phyloP scores from a whole-genome alignment of 1,140 invertebrate genomes.

The Bradysia coprophila region DNA sequence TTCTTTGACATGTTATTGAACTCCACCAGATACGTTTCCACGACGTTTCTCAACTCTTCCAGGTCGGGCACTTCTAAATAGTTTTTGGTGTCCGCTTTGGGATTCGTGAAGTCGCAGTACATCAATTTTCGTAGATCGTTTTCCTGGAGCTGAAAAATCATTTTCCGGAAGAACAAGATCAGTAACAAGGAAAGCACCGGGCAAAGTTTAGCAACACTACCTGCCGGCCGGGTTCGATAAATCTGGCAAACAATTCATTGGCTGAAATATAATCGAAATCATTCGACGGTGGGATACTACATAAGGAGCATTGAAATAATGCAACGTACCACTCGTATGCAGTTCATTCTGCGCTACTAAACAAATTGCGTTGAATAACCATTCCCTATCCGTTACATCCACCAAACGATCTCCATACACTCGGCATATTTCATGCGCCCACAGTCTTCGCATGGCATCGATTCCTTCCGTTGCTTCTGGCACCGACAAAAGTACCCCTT shows the following conservation, averaged over 20 bases:
- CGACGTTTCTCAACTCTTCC: conserved; percentile 62
- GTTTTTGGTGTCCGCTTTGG: conserved; percentile 72
- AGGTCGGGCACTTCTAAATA: conserved; percentile 81
- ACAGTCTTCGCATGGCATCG: conserved; percentile 75
- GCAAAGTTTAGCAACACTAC: background rate
- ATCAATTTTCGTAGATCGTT: conserved; percentile 66
- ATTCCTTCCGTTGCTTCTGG: conserved; percentile 81
- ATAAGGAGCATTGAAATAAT: too few relatives aligned
- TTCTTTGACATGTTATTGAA: conserved; percentile 95
- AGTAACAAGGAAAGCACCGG: background rate
- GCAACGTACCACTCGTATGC: conserved; percentile 7
- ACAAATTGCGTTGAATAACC: conserved; percentile 54
- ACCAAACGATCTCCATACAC: conserved; percentile 89
- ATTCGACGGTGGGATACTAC: too few relatives aligned
- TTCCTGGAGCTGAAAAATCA: conserved; percentile 9
- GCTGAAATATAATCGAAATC: too few relatives aligned
- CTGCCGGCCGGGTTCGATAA: conserved; percentile 12
- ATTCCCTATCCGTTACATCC: conserved; percentile 60
- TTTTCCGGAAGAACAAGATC: conserved; percentile 17
- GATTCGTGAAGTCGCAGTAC: conserved; percentile 91
- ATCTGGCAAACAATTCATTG: conserved; percentile 19
- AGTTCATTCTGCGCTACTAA: conserved; percentile 32
- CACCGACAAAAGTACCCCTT: conserved; percentile 81
- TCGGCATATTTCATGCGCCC: conserved; percentile 86
- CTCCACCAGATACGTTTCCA: conserved; percentile 78